Conservation (phyloP, 2,797 vertebrate genomes). For the Cichlasoma orientale region DNA sequence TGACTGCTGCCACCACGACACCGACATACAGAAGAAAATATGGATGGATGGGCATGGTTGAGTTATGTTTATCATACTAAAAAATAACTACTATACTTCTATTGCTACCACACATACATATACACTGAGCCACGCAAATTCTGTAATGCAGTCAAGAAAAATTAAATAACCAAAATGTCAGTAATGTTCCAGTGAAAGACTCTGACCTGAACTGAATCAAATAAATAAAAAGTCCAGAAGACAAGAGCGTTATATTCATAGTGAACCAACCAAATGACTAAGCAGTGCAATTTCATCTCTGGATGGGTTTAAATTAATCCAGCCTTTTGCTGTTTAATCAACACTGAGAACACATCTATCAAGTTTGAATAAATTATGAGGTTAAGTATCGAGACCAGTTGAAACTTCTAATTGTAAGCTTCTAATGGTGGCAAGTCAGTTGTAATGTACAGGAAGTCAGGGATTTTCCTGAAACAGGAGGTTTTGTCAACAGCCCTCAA, state of each 20-base stretch:
- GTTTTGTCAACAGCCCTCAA: neutral
- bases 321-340: neutral
- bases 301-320: neutral
- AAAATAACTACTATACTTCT: neutral
- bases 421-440: neutral
- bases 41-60: neutral
- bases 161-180: neutral
- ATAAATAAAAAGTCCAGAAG: neutral
- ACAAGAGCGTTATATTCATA: neutral
- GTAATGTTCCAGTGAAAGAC: neutral
- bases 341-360: neutral
- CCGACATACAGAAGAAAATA: neutral
- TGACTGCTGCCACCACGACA: neutral
- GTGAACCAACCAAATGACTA: too few species aligned
- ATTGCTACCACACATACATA: neutral
- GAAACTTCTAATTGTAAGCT: neutral
- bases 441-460: neutral
- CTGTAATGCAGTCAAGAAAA: too few species aligned
- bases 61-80: constrained; percentile 36
- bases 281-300: neutral
- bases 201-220: too few species aligned
- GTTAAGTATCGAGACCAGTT: neutral
- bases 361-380: neutral
- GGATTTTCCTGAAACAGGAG: neutral
- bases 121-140: neutral